A percentile compares a stretch with the other conserved stretches of the same genome.
These are phyloP conservation scores for Scaptodrosophila lebanonensis DNA, from an alignment of 1,140 invertebrate species.

Conservation along the genomic window DNA sequence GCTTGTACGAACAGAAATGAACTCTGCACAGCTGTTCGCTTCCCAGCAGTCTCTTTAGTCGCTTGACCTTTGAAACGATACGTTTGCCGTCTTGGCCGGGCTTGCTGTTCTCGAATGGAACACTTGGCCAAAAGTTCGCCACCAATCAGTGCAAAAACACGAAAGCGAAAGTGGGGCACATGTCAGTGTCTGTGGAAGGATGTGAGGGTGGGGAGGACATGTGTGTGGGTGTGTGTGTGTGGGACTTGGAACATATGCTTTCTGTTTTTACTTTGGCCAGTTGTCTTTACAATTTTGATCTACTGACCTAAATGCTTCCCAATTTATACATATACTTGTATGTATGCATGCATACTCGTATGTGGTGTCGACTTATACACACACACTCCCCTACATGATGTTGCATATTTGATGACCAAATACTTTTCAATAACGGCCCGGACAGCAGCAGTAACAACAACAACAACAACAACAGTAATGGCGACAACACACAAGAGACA, in stretches of 20 bases:
- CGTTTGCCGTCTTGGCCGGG: no score
- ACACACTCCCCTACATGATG: constrained; percentile 17
- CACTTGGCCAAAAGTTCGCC: background rate
- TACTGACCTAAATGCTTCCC: constrained; percentile 52
- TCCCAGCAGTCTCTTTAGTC: background rate
- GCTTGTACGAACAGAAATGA: no score
- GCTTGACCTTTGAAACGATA: constrained; percentile 49
- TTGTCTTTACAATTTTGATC: constrained; percentile 64
- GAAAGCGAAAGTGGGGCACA: constrained; percentile 48
- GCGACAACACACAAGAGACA: constrained; percentile 44
- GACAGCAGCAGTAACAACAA: constrained; percentile 8
- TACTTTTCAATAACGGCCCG: constrained; percentile 68
- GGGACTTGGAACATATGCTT: no score
- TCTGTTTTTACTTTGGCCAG: constrained; percentile 52
- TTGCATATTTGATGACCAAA: constrained; percentile 68
- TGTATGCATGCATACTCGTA: constrained; percentile 26
- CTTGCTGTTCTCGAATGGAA: no score
- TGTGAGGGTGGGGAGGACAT: no score
- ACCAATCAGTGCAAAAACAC: constrained; percentile 26
- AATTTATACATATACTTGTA: constrained; percentile 1
- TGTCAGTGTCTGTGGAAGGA: constrained; percentile 4
- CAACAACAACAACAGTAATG: constrained; percentile 17
- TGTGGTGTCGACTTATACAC: constrained; percentile 9
- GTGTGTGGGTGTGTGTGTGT: no score
- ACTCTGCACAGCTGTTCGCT: no score